Evolutionary conservation across 2,113 vertebrate genomes (phyloP).

Genomic region (Hemicordylus capensis): DNA sequence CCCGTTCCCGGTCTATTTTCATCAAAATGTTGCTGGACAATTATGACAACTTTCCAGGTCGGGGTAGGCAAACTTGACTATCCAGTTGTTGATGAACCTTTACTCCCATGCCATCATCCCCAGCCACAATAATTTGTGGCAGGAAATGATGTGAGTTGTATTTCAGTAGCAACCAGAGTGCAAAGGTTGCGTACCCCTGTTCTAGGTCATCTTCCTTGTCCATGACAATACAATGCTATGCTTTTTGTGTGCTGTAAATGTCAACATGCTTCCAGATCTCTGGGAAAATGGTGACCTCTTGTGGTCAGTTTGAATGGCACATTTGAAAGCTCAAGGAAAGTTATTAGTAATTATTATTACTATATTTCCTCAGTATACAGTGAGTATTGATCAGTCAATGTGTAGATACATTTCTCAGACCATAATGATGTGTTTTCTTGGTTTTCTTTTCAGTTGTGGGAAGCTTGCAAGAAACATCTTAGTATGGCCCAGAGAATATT

Average conservation of each 20-base stretch:
- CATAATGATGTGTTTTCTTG: no score
- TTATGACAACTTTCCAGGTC: neutral
- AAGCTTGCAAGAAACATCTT: neutral
- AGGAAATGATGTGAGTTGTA: no score
- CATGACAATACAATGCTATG: neutral
- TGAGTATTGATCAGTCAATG: neutral
- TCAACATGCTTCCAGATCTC: neutral
- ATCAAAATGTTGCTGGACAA: no score
- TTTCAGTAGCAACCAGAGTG: no score
- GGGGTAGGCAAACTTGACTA: no score
- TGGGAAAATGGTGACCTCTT: conserved; percentile 14
- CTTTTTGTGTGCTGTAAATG: neutral
- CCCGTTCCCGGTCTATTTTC: no score
- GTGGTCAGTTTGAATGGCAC: neutral
- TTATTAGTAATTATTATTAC: neutral
- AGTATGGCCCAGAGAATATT: no score
- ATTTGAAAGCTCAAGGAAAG: neutral
- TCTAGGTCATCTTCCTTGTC: neutral
- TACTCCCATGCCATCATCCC: no score
- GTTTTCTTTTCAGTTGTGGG: neutral
- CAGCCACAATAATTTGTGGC: no score
- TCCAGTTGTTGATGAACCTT: no score
- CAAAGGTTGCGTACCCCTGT: no score
- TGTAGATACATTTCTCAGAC: neutral
- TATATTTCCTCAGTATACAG: neutral